These are phyloP conservation scores for Tetanocera ferruginea DNA, from an alignment of 2,888 invertebrate genomes.

Conservation along the genomic window DNA sequence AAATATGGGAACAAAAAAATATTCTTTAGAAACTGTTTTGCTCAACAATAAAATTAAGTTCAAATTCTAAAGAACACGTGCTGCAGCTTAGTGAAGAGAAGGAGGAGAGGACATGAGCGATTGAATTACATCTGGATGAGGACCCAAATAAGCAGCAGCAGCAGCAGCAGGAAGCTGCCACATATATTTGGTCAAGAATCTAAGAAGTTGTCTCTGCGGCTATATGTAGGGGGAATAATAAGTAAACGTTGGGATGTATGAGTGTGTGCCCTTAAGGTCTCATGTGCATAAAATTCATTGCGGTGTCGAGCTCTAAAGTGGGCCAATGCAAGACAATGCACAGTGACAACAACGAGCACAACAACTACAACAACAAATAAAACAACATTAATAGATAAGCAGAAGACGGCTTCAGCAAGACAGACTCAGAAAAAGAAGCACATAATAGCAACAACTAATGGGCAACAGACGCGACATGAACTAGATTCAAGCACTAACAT, in stretches of 20 bases:
- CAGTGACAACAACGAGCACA: slow-evolving; percentile 3
- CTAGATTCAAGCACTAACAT: slow-evolving; percentile 17
- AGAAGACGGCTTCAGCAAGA: not conserved
- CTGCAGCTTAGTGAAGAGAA: not conserved
- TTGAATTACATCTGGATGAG: not conserved
- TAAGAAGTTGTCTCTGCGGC: not conserved
- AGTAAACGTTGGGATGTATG: not conserved
- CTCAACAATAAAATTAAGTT: not conserved
- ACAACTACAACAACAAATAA: slow-evolving; percentile 19
- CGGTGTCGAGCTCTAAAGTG: slow-evolving; percentile 41
- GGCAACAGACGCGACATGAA: slow-evolving; percentile 27
- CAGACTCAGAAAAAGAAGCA: not conserved
- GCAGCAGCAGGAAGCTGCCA: not conserved
- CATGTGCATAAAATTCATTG: not conserved
- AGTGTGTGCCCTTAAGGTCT: not conserved
- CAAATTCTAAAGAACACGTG: not conserved
- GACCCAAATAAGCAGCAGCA: not conserved
- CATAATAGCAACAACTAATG: not conserved
- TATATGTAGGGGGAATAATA: not conserved
- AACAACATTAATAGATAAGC: not conserved
- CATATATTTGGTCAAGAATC: not conserved
- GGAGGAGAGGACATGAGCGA: no score
- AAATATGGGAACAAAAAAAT: not conserved
- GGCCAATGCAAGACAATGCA: slow-evolving; percentile 50
- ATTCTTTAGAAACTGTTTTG: not conserved